Percentiles rank a stretch among this genome's conserved stretches.
phyloP scores from a whole-genome alignment of 92 coral and sea anemone species.

The Plumapathes pennacea region DNA sequence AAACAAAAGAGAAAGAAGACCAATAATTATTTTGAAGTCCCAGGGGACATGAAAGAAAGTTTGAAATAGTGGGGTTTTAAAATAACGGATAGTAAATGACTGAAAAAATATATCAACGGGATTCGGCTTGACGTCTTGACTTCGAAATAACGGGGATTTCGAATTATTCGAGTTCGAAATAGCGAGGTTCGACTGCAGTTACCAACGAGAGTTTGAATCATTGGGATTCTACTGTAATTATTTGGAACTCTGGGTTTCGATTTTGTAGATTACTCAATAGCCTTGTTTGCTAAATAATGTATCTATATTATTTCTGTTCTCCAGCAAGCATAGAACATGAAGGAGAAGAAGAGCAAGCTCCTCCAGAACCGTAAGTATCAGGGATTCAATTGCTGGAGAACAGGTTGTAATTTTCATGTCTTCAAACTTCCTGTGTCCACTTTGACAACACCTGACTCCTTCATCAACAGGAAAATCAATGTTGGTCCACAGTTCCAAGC shows the following conservation, averaged over 20 bases:
- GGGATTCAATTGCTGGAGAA: background rate
- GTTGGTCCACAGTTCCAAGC: slow-evolving; percentile 93
- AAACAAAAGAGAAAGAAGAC: too few species aligned
- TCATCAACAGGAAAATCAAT: slow-evolving; percentile 79
- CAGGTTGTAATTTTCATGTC: background rate
- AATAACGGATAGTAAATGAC: too few species aligned
- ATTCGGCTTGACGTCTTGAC: too few species aligned
- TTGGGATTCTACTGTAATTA: too few species aligned
- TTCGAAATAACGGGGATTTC: too few species aligned
- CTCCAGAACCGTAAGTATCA: slow-evolving; percentile 94
- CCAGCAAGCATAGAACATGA: slow-evolving; percentile 54
- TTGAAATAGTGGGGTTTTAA: too few species aligned
- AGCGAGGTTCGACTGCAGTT: too few species aligned
- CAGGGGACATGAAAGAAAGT: too few species aligned
- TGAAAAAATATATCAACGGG: too few species aligned
- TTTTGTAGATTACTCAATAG: background rate
- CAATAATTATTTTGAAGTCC: too few species aligned
- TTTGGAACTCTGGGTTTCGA: background rate
- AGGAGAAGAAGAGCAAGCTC: slow-evolving; percentile 59
- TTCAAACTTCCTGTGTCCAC: background rate
- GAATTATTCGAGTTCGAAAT: too few species aligned
- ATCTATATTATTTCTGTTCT: background rate
- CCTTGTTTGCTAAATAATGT: background rate
- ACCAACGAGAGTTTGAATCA: too few species aligned
- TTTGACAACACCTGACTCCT: background rate